phyloP scores from a whole-genome alignment of 2,888 invertebrate species.

The Trissoscelio sp. region DNA sequence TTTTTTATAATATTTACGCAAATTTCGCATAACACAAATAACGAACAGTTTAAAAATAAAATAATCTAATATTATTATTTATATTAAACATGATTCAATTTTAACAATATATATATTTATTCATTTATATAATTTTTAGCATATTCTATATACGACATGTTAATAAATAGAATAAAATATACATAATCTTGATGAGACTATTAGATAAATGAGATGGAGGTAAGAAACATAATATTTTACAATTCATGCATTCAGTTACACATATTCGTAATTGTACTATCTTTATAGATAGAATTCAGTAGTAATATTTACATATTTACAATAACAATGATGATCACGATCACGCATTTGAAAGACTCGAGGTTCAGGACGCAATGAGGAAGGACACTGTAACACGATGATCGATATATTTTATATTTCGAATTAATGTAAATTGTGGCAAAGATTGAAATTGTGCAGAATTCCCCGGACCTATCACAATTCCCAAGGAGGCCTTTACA shows the following conservation, averaged over 20 bases:
- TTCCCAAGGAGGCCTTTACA: too few species aligned
- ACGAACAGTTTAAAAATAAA: slow-evolving; percentile 59
- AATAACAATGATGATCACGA: slow-evolving; percentile 77
- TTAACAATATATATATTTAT: slow-evolving; percentile 79
- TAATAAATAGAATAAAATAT: slow-evolving; percentile 83
- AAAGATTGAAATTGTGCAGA: too few species aligned
- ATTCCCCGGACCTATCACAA: too few species aligned
- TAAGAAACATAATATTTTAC: slow-evolving; percentile 70
- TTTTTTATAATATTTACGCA: slow-evolving; percentile 5
- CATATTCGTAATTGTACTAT: slow-evolving; percentile 63
- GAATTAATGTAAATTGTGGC: too few species aligned
- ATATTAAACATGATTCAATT: slow-evolving; percentile 76
- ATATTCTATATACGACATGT: slow-evolving; percentile 75
- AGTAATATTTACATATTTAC: slow-evolving; percentile 81
- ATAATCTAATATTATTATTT: slow-evolving; percentile 79
- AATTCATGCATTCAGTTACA: slow-evolving; percentile 72
- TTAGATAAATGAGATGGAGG: slow-evolving; percentile 64
- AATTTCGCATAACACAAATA: slow-evolving; percentile 60
- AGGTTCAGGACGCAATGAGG: slow-evolving; percentile 74
- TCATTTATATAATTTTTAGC: slow-evolving; percentile 52
- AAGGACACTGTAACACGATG: slow-evolving; percentile 42
- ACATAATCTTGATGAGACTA: slow-evolving; percentile 79
- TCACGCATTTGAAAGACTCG: slow-evolving; percentile 77
- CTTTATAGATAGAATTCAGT: slow-evolving; percentile 71
- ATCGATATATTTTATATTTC: too few species aligned